A percentile compares a stretch with the other conserved stretches of the same genome.
Conservation (phyloP, 2,888 invertebrate species). For the Eudemis profundana region DNA sequence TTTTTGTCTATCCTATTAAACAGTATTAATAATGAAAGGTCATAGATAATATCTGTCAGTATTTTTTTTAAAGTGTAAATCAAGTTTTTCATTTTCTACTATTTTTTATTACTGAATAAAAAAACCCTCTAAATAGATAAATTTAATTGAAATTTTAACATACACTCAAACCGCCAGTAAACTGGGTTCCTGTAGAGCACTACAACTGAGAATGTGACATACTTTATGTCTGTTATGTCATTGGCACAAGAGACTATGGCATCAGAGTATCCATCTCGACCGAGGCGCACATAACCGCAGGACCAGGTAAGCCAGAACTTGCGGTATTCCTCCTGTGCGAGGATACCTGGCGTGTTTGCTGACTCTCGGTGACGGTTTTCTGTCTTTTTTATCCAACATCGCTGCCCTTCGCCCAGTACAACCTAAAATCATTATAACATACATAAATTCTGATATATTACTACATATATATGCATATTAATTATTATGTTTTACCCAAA, state of each 20-base stretch:
- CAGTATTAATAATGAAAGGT: no score
- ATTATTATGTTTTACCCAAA: constrained; percentile 54
- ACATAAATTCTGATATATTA: no score
- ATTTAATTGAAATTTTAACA: constrained; percentile 6
- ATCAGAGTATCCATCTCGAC: constrained; percentile 64
- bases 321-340: constrained; percentile 69
- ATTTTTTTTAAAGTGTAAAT: no score
- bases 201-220: constrained; percentile 49
- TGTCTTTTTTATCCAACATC: constrained; percentile 54
- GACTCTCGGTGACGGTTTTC: constrained; percentile 44
- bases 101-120: no score
- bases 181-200: constrained; percentile 44
- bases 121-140: not conserved
- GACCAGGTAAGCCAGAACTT: constrained; percentile 83
- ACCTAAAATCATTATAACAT: constrained; percentile 52
- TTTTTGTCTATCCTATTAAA: no score
- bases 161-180: constrained; percentile 45
- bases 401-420: constrained; percentile 54
- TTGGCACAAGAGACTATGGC: constrained; percentile 54
- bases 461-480: no score
- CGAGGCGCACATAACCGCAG: constrained; percentile 68
- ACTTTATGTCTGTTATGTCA: constrained; percentile 53
- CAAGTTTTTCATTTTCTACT: no score
- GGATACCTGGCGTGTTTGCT: constrained; percentile 70
- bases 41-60: no score